Percentiles rank a stretch among this genome's conserved stretches.
Conservation (phyloP, 2,113 vertebrate genomes). For the Melanotaenia duboulayi region DNA sequence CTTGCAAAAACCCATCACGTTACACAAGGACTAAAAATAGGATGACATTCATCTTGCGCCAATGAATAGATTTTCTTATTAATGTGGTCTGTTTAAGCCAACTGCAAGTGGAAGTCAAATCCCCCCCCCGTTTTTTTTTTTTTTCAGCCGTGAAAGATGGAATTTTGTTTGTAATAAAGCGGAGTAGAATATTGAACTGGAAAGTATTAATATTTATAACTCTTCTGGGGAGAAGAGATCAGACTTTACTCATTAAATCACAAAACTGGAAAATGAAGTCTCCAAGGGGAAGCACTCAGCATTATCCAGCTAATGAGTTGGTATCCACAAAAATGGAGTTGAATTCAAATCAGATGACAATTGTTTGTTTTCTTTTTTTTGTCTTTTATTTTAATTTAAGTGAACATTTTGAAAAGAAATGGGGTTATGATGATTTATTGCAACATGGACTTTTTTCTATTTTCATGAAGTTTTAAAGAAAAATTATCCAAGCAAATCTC, state of each 20-base stretch:
- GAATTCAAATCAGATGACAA: slow-evolving; percentile 38
- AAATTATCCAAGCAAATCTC: slow-evolving; percentile 34
- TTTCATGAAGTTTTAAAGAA: slow-evolving; percentile 16
- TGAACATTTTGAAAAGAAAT: slow-evolving; percentile 15
- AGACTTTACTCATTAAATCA: slow-evolving; percentile 50
- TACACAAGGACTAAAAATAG: slow-evolving; percentile 54
- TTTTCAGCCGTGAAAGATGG: slow-evolving; percentile 26
- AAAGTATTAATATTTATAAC: slow-evolving; percentile 63
- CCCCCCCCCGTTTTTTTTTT: slow-evolving; percentile 27
- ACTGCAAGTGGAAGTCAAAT: slow-evolving; percentile 58
- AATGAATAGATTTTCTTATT: slow-evolving; percentile 63
- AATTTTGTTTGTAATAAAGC: slow-evolving; percentile 47
- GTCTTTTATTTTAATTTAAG: slow-evolving; percentile 17
- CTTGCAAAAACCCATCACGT: slow-evolving; percentile 38
- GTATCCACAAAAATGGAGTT: slow-evolving; percentile 39
- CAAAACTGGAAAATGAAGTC: slow-evolving; percentile 59
- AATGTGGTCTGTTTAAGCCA: slow-evolving; percentile 45
- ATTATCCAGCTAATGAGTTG: slow-evolving; percentile 53
- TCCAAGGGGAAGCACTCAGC: slow-evolving; percentile 41
- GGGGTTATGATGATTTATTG: slow-evolving; percentile 14
- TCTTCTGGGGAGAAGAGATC: slow-evolving; percentile 43
- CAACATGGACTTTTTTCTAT: neutral
- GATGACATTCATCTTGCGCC: slow-evolving; percentile 56
- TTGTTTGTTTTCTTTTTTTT: slow-evolving; percentile 20
- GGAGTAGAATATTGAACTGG: slow-evolving; percentile 44